Evolutionary conservation across 2,113 vertebrate genomes (phyloP).

Genomic region (Rhinoptilus africanus): DNA sequence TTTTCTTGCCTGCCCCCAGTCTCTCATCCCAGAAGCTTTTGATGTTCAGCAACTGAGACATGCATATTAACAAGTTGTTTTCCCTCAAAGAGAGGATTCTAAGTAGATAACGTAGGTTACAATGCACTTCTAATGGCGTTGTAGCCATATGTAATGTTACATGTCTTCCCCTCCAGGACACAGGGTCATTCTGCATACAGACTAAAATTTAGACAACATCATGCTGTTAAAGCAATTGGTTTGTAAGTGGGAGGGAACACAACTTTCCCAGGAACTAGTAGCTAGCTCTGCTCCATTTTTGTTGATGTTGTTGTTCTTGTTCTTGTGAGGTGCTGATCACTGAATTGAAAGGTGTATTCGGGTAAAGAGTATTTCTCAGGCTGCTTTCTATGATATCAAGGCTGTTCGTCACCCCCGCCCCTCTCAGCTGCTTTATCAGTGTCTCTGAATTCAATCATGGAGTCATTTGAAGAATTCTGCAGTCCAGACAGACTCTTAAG

Average conservation of each 20-base stretch:
- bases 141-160: conserved; percentile 66
- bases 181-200: conserved; percentile 65
- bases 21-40: conserved; percentile 56
- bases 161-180: conserved; percentile 75
- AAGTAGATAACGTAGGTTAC: conserved; percentile 63
- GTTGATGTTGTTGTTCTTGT: neutral
- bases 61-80: conserved; percentile 58
- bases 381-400: conserved; percentile 54
- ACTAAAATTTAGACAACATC: conserved; percentile 34
- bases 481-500: conserved; percentile 63
- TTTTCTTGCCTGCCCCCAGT: conserved; percentile 35
- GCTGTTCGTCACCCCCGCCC: conserved; percentile 52
- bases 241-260: conserved; percentile 37
- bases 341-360: conserved; percentile 64
- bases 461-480: conserved; percentile 61
- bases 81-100: conserved; percentile 52
- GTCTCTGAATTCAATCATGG: conserved; percentile 63
- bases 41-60: conserved; percentile 59
- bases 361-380: conserved; percentile 75
- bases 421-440: conserved; percentile 73
- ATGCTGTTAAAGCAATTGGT: conserved; percentile 49
- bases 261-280: conserved; percentile 61
- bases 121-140: conserved; percentile 71
- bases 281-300: conserved; percentile 43
- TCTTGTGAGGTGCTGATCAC: conserved; percentile 70